Evolutionary conservation across 2,888 invertebrate species (phyloP), one percentile per base, ranked within the genome.

Genomic region (Eristalinus aeneus): DNA sequence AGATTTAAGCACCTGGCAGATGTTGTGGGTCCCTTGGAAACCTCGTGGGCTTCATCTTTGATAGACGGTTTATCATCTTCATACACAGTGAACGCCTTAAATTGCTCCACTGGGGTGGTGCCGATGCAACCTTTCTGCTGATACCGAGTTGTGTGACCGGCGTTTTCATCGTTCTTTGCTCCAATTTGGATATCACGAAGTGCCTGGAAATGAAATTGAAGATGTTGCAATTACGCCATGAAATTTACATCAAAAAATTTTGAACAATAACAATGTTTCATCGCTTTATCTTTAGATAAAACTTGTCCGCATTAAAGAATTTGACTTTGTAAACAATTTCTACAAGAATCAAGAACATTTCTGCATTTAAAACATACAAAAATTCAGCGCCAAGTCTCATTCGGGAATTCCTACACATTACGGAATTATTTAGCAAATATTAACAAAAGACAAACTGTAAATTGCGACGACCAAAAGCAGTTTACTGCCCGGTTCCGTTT

Each of bases 61-160:
- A 58, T 85, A 36, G 69, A 20, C n/a, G 16, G 64, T 9, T 61
- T 76, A 73, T 92, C 92, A 88, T 96, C 96, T 90, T 96, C 96
- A 89, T 95, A 96, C 1, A 96, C 95, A 89, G 95, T 96, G 91
- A 96, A 96, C 56, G 95, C 94, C 93, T 96, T 96, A 92, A 95
- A 95, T 90, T 96, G 95, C 80, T 95, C 95, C 89, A 95, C 95
- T 71, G 95, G 95, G 23, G 91, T 90, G 69, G 90, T 89, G 53
- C 90, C 89, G 90, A 88, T 88, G 4, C 89, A 90, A 34, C 93
- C 93, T 67, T 92, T 92, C 16, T 89, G 89, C 12, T 80, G 72
- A 60, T 65, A 83, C 88, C 89, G 9, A 90, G 89, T 67, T 88
- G 80, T 69, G 88, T 89, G 20, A 86, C 64, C 86, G 34, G 88